phyloP scores from a whole-genome alignment of 2,113 vertebrate genomes.

The Girardinichthys multiradiatus region DNA sequence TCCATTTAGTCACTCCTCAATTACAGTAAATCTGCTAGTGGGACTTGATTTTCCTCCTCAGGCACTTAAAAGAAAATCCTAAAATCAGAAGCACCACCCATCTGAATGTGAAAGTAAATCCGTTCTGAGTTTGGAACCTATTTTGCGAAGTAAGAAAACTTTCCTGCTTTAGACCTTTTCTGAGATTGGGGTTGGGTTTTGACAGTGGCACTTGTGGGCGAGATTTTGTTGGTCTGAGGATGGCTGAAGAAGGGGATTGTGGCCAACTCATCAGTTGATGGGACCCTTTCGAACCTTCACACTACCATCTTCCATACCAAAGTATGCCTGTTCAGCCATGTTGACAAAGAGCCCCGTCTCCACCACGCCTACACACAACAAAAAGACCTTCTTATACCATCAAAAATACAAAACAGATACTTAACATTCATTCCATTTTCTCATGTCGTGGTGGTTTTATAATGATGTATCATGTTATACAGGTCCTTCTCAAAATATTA shows the following conservation, averaged over 20 bases:
- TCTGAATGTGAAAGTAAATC: constrained; percentile 23
- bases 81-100: constrained; percentile 26
- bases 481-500: no score
- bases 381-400: neutral
- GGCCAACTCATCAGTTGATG: constrained; percentile 66
- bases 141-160: neutral
- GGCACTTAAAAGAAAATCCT: constrained; percentile 51
- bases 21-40: constrained; percentile 18
- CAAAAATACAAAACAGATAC: neutral
- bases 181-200: neutral
- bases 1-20: constrained; percentile 4
- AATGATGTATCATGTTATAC: no score
- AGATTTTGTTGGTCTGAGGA: constrained; percentile 14
- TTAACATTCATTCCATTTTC: neutral
- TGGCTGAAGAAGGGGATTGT: rapidly evolving
- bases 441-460: neutral
- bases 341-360: constrained; percentile 95
- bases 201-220: constrained; percentile 53
- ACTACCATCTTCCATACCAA: constrained; percentile 94
- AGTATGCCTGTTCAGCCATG: constrained; percentile 94
- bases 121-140: no score
- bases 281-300: constrained; percentile 84
- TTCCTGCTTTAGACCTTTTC: neutral
- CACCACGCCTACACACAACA: constrained; percentile 87
- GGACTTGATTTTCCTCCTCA: constrained; percentile 38